A percentile compares a stretch with the other conserved stretches of the same genome.
Conservation (phyloP, 2,113 vertebrate species). For the Pitta sordida region DNA sequence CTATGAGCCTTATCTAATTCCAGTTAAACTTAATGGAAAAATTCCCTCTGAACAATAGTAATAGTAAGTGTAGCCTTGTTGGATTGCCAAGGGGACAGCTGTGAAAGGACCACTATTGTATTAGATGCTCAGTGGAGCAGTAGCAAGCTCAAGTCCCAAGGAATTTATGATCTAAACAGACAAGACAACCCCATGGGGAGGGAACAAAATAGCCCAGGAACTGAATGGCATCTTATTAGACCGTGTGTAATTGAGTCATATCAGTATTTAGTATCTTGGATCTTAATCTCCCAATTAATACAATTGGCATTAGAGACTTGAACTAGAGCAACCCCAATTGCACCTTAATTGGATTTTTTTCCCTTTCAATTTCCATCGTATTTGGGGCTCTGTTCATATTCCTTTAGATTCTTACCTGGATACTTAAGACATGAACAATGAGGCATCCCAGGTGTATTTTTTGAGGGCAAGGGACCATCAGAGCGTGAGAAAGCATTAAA, state of each 20-base stretch:
- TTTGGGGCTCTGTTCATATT: not conserved
- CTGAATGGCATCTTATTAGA: slow-evolving; percentile 23
- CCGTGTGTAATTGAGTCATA: not conserved
- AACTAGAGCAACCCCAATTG: not conserved
- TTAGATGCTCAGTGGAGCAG: not conserved
- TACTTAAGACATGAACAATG: not conserved
- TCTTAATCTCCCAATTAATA: slow-evolving; percentile 22
- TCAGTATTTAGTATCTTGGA: slow-evolving; percentile 24
- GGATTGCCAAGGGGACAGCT: not conserved
- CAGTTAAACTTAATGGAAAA: not conserved
- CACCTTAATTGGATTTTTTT: not conserved
- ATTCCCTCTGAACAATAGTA: not conserved
- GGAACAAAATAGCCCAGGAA: slow-evolving; percentile 30
- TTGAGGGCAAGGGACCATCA: not conserved
- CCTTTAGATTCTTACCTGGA: not conserved
- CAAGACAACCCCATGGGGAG: slow-evolving; percentile 35
- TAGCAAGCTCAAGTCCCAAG: not conserved
- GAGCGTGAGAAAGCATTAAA: not conserved
- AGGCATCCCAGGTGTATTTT: not conserved
- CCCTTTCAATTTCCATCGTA: not conserved
- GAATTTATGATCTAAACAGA: slow-evolving; percentile 3
- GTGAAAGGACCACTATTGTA: slow-evolving; percentile 36
- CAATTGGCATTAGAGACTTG: not conserved
- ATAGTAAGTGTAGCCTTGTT: not conserved
- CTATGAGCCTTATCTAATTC: slow-evolving; percentile 22